A percentile compares a stretch with the other conserved stretches of the same genome.
These are phyloP conservation scores for Temnothorax unifasciatus DNA, from an alignment of 2,888 invertebrate genomes.

Conservation along the genomic window DNA sequence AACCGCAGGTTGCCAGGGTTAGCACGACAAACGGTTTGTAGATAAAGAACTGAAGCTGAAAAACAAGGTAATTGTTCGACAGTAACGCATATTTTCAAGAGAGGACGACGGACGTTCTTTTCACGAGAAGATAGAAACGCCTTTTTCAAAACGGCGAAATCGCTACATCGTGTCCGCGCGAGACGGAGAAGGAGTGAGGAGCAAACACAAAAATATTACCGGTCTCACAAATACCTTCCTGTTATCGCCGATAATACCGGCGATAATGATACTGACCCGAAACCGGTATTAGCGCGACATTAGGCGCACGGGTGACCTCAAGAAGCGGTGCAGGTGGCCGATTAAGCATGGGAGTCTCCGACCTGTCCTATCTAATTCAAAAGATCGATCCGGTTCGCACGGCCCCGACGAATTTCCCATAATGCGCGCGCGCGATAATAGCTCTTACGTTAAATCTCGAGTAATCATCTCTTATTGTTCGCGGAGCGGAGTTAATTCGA, in stretches of 20 bases:
- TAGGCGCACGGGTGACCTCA: neutral
- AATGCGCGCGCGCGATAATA: neutral
- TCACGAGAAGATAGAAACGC: constrained; percentile 52
- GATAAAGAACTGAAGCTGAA: constrained; percentile 4
- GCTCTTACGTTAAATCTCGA: constrained; percentile 29
- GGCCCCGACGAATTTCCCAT: constrained; percentile 44
- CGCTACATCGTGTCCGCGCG: neutral
- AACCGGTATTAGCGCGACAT: neutral
- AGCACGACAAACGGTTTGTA: neutral
- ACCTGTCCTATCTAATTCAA: constrained; percentile 26
- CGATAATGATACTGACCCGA: constrained; percentile 11
- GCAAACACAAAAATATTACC: constrained; percentile 16
- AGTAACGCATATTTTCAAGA: constrained; percentile 29
- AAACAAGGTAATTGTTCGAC: constrained; percentile 7
- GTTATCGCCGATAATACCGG: neutral
- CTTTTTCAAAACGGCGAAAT: constrained; percentile 13
- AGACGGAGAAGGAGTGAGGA: neutral
- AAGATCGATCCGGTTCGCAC: constrained; percentile 43
- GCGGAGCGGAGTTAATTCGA: neutral
- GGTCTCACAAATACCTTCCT: neutral
- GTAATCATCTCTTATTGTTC: constrained; percentile 38
- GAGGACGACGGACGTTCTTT: constrained; percentile 55
- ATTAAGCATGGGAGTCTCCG: constrained; percentile 19
- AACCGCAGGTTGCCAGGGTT: neutral
- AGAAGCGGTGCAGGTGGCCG: neutral